Conservation (phyloP, 2,113 vertebrate genomes). For the Gyps fulvus region DNA sequence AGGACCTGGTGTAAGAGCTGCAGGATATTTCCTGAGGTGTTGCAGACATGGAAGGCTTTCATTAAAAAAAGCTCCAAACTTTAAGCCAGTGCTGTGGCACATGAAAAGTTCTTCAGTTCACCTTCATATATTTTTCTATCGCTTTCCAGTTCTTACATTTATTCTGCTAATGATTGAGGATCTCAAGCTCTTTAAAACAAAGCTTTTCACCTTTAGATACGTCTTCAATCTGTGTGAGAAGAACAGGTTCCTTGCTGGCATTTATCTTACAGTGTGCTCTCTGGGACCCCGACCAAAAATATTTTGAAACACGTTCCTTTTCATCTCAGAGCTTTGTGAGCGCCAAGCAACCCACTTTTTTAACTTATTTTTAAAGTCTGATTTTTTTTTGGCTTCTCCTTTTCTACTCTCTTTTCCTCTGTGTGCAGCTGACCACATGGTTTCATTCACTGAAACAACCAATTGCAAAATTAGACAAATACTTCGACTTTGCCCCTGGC, state of each 20-base stretch:
- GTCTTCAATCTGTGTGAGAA: not conserved
- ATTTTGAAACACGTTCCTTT: not conserved
- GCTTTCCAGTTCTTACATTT: not conserved
- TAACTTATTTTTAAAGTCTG: not conserved
- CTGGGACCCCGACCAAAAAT: not conserved
- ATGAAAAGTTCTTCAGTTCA: conserved; percentile 1
- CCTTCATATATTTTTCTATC: not conserved
- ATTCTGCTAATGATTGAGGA: not conserved
- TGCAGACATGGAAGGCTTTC: not conserved
- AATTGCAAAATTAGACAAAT: conserved; percentile 2
- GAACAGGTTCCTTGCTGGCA: not conserved
- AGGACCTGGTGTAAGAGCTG: not conserved
- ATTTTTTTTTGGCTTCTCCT: not conserved
- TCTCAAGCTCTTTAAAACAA: conserved; percentile 3
- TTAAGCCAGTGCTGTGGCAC: not conserved
- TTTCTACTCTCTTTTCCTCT: not conserved
- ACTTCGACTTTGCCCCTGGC: conserved; percentile 37
- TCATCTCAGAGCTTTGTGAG: not conserved
- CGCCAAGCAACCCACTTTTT: not conserved
- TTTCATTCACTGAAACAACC: not conserved
- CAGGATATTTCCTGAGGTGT: not conserved
- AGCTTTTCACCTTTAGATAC: conserved; percentile 14
- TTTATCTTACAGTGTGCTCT: not conserved
- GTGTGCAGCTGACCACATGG: not conserved
- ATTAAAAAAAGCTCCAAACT: not conserved